These are phyloP conservation scores for Eilema depressum DNA, from an alignment of 2,888 invertebrate species.

Conservation along the genomic window DNA sequence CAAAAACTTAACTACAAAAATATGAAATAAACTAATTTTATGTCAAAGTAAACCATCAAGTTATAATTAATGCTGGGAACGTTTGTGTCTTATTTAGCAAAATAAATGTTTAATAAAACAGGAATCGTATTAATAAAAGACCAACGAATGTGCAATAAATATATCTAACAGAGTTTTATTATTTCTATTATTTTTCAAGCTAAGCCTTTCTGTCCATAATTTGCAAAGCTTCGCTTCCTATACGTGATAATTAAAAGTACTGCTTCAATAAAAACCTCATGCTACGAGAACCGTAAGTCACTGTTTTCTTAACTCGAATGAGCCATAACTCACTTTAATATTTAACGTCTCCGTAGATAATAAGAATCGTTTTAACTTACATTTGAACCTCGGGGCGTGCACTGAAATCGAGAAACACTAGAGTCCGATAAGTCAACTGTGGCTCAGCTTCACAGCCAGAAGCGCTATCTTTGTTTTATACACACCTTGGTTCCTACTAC, in stretches of 20 bases:
- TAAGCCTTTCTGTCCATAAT: neutral
- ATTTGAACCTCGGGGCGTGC: slow-evolving; percentile 45
- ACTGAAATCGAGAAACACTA: slow-evolving; percentile 59
- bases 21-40: too few species aligned
- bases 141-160: too few species aligned
- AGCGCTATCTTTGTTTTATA: slow-evolving; percentile 69
- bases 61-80: too few species aligned
- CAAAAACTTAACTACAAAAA: too few species aligned
- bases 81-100: too few species aligned
- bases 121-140: too few species aligned
- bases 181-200: too few species aligned
- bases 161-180: too few species aligned
- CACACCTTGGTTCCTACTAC: slow-evolving; percentile 53
- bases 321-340: slow-evolving; percentile 15
- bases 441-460: slow-evolving; percentile 62
- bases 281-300: neutral
- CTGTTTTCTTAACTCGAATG: neutral
- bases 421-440: slow-evolving; percentile 75
- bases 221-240: neutral
- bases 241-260: neutral
- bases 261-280: neutral
- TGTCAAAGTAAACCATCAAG: too few species aligned
- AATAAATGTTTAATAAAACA: too few species aligned
- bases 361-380: slow-evolving; percentile 43
- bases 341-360: slow-evolving; percentile 28